Evolutionary conservation across 2,797 vertebrate genomes (phyloP), one percentile per base, ranked within the genome.

Genomic region (Smutsia gigantea): DNA sequence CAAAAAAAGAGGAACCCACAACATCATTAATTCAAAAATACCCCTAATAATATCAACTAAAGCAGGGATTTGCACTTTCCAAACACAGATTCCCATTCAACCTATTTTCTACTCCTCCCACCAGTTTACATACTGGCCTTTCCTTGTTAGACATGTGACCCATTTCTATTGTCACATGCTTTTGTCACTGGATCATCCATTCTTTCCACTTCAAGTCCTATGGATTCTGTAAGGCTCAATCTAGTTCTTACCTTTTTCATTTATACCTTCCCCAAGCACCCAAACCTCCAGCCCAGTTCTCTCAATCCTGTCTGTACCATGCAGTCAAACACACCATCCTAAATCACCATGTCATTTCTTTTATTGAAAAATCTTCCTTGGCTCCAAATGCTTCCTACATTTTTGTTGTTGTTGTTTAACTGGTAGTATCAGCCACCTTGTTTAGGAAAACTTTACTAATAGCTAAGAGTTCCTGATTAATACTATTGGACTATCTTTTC

Each of bases 181-280:
- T 86, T 39, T 59, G 34, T 71, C 51, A 83, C 39, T 75, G 49
- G 5, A 83, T 21, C 79, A 37, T 29, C 11, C 27, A 10, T 59
- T 63, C 63, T 66, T 87, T 82, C 42, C 39, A 74, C 51, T 86
- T 55, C 8, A 34, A 53, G 18, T 74, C 46, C 53, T 39, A 68
- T 8, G 17, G 46, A 57, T 68, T 94, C 63, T 79, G 53, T 55
- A 49, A 85, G 46, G 29, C 49, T 69, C 74, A 85, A 46, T 7
- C 8, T 13, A 84, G 55, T 61, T 88, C 55, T 64, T 77, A 68
- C 13, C 39, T n/a, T n/a, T 81, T 86, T 39, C 27, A 64, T 85
- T 93, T 63, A 27, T 59, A 74, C 39, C 51, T 69, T 66, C 53
- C 85, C 63, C 92, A 75, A 93, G 51, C 31, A 96, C 12, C 63